Conservation (phyloP, 2,797 vertebrate genomes). For the Malacoraja senta region DNA sequence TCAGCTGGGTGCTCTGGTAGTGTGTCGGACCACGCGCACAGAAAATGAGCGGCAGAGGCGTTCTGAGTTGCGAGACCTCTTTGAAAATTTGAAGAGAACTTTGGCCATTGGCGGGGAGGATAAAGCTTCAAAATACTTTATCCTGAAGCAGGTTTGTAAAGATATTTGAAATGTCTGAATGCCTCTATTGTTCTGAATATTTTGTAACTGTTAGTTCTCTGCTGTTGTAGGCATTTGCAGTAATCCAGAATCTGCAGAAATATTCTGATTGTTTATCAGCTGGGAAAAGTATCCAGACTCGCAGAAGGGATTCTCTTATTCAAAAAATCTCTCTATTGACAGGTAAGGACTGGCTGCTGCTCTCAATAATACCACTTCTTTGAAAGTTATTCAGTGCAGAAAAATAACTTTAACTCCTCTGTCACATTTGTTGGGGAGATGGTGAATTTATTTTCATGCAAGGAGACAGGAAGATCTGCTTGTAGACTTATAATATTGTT, state of each 20-base stretch:
- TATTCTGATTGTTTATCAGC: conserved; percentile 59
- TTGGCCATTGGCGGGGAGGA: conserved; percentile 61
- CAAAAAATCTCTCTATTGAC: conserved; percentile 64
- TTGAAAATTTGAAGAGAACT: conserved; percentile 64
- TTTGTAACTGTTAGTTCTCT: not conserved
- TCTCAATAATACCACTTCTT: too few relatives aligned
- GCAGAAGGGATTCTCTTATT: conserved; percentile 59
- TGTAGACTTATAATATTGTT: too few relatives aligned
- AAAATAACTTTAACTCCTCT: too few relatives aligned
- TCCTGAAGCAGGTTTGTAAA: conserved; percentile 70
- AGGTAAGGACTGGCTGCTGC: conserved; percentile 55
- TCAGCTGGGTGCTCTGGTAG: conserved; percentile 54
- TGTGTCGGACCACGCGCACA: conserved; percentile 63
- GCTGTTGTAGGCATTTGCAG: conserved; percentile 61
- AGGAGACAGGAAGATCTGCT: too few relatives aligned
- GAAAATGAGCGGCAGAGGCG: conserved; percentile 73
- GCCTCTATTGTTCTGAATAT: not conserved
- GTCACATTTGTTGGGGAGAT: too few relatives aligned
- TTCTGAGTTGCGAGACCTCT: conserved; percentile 68
- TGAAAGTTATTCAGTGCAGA: too few relatives aligned
- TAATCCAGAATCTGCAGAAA: conserved; percentile 64
- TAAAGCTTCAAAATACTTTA: conserved; percentile 65
- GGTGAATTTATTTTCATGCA: too few relatives aligned
- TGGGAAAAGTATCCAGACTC: conserved; percentile 59
- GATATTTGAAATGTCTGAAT: conserved; percentile 9